Conservation (phyloP, 1,140 invertebrate genomes). For the Drosophila albomicans region DNA sequence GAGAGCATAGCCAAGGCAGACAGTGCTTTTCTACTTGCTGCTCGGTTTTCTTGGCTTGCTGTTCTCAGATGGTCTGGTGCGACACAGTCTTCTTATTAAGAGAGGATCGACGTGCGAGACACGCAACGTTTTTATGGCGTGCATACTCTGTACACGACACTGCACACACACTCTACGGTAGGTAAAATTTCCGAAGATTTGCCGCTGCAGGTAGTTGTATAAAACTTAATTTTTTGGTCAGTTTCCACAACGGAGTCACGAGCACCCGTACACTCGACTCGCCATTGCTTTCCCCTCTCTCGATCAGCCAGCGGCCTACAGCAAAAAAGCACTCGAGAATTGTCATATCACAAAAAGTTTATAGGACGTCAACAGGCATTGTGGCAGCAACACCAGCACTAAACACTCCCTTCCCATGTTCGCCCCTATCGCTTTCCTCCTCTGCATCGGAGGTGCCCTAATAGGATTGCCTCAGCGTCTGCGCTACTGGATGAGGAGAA, state of each 20-base stretch:
- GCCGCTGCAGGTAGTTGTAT: conserved; percentile 60
- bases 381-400: background rate
- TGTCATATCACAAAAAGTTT: conserved; percentile 40
- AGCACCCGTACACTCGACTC: background rate
- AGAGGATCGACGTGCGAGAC: too few relatives aligned
- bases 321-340: conserved; percentile 28
- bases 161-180: conserved; percentile 34
- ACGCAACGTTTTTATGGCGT: conserved; percentile 51
- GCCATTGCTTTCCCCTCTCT: background rate
- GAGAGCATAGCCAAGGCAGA: conserved; percentile 53
- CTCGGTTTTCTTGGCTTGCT: background rate
- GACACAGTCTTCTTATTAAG: conserved; percentile 51
- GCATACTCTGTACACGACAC: conserved; percentile 7
- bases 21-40: conserved; percentile 27
- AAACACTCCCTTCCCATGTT: too few relatives aligned
- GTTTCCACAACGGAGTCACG: background rate
- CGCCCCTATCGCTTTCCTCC: too few relatives aligned
- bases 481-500: conserved; percentile 15
- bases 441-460: background rate
- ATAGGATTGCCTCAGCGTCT: background rate
- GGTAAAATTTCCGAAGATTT: conserved; percentile 72
- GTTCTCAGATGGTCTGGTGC: conserved; percentile 24
- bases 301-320: conserved; percentile 10
- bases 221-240: conserved; percentile 58
- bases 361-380: conserved; percentile 19